A percentile compares a stretch with the other conserved stretches of the same genome.
Conservation (phyloP, 1,140 invertebrate genomes). For the Drosophila seguyi region DNA sequence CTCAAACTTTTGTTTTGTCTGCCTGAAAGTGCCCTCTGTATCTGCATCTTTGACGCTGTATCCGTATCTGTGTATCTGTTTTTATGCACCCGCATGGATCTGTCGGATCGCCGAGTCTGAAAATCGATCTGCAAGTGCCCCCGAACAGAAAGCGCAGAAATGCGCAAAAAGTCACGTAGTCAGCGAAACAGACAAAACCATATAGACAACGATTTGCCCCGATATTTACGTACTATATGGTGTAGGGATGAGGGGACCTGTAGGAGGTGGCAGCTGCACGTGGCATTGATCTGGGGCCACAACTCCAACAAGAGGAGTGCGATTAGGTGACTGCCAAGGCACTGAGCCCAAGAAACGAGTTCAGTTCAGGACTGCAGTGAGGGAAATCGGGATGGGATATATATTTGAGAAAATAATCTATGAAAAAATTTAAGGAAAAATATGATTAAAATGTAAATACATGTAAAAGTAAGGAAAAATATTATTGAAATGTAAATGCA, state of each 20-base stretch:
- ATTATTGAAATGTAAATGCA: too few relatives aligned
- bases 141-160: slow-evolving; percentile 52
- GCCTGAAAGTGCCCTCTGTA: slow-evolving; percentile 18
- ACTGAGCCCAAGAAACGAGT: slow-evolving; percentile 7
- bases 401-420: neutral
- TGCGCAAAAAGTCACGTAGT: slow-evolving; percentile 75
- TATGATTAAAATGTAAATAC: too few relatives aligned
- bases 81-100: slow-evolving; percentile 64
- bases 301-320: neutral
- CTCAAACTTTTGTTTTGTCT: slow-evolving; percentile 61
- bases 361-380: neutral
- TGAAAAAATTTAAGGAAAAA: too few relatives aligned
- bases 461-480: too few relatives aligned
- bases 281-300: slow-evolving; percentile 40
- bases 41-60: slow-evolving; percentile 32
- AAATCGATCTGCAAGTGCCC: slow-evolving; percentile 68
- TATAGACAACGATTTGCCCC: slow-evolving; percentile 64
- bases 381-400: neutral
- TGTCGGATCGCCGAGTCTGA: slow-evolving; percentile 58
- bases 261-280: slow-evolving; percentile 20
- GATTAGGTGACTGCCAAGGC: slow-evolving; percentile 29
- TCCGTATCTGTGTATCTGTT: slow-evolving; percentile 41
- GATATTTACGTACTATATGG: slow-evolving; percentile 28
- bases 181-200: slow-evolving; percentile 66
- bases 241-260: neutral